phyloP scores from a whole-genome alignment of 2,113 vertebrate species.

The Geococcyx californianus region DNA sequence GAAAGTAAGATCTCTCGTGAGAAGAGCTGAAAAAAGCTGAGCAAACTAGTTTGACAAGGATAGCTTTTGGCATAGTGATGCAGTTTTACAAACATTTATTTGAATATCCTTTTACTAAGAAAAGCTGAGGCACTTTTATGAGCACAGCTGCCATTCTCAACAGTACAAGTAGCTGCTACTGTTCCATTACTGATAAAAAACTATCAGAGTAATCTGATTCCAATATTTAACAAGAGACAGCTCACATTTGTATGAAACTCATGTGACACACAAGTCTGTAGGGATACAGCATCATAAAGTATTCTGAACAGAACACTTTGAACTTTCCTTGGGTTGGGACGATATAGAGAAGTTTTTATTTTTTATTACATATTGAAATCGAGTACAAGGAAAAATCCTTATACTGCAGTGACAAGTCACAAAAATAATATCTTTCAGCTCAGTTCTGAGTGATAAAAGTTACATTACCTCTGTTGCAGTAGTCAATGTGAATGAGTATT shows the following conservation, averaged over 20 bases:
- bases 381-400: neutral
- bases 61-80: neutral
- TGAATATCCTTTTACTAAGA: neutral
- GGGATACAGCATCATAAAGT: neutral
- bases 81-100: neutral
- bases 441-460: neutral
- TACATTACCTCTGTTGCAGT: neutral
- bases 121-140: slow-evolving; percentile 21
- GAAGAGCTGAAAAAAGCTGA: neutral
- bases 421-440: neutral
- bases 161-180: slow-evolving; percentile 16
- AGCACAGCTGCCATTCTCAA: slow-evolving; percentile 3
- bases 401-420: neutral
- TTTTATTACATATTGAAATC: slow-evolving; percentile 14
- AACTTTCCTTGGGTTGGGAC: neutral
- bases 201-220: slow-evolving; percentile 11
- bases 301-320: neutral
- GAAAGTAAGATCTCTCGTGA: neutral
- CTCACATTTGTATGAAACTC: neutral
- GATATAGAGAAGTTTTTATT: neutral
- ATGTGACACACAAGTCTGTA: neutral
- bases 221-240: neutral
- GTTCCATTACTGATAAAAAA: neutral
- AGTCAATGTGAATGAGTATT: neutral
- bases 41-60: slow-evolving; percentile 28